Evolutionary conservation across 2,797 vertebrate genomes (phyloP).

Genomic region (Luscinia luscinia): DNA sequence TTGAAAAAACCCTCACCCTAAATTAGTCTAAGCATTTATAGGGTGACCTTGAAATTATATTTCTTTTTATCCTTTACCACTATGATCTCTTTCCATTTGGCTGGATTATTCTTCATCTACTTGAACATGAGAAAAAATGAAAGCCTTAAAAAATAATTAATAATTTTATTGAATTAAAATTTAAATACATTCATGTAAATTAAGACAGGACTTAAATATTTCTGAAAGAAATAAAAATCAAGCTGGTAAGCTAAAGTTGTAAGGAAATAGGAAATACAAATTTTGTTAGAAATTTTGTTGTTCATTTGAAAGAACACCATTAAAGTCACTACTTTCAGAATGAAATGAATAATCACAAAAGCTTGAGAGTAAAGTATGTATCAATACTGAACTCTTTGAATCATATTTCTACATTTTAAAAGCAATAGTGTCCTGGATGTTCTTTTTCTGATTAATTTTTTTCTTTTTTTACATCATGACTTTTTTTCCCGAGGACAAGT

Average conservation of each 20-base stretch:
- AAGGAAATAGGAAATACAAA: not conserved
- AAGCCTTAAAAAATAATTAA: not conserved
- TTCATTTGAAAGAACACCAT: not conserved
- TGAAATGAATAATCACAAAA: not conserved
- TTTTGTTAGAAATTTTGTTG: not conserved
- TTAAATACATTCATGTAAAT: not conserved
- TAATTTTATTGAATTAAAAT: not conserved
- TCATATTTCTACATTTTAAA: not conserved
- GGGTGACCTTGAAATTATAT: not conserved
- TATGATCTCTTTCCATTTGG: not conserved
- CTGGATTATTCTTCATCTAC: not conserved
- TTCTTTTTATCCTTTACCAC: not conserved
- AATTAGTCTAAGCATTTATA: not conserved
- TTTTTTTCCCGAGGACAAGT: not conserved
- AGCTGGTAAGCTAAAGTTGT: not conserved
- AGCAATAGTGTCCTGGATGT: not conserved
- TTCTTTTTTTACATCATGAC: not conserved
- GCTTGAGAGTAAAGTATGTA: not conserved
- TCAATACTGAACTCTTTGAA: not conserved
- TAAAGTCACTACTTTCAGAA: not conserved
- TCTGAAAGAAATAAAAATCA: not conserved
- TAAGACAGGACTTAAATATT: not conserved
- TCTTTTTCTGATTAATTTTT: not conserved
- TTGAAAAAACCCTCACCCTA: not conserved
- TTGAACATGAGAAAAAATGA: not conserved